A percentile compares a stretch with the other conserved stretches of the same genome.
phyloP scores from a whole-genome alignment of 2,888 invertebrate genomes.

The Ophion slaviceki region DNA sequence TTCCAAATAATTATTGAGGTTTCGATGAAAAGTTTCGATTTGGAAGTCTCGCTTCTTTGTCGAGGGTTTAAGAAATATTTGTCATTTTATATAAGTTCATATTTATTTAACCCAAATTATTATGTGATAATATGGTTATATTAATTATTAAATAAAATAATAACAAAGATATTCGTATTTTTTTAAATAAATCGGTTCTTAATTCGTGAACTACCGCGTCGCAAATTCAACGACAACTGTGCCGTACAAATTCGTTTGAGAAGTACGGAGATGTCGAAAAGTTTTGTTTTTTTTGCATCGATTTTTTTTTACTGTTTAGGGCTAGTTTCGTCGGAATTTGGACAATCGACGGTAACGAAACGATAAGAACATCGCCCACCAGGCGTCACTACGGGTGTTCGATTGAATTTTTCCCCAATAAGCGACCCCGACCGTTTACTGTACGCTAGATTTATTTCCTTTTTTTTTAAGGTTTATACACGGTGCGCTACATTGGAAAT shows the following conservation, averaged over 20 bases:
- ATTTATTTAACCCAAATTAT: background rate
- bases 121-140: background rate
- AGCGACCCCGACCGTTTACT: slow-evolving; percentile 62
- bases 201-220: background rate
- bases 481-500: slow-evolving; percentile 78
- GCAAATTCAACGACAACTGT: background rate
- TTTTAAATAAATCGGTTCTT: background rate
- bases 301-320: background rate
- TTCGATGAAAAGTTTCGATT: background rate
- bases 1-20: background rate
- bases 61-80: background rate
- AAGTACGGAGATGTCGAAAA: background rate
- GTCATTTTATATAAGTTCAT: background rate
- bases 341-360: background rate
- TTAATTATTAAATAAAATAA: background rate
- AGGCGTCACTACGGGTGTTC: background rate
- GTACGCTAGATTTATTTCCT: slow-evolving; percentile 77
- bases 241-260: background rate
- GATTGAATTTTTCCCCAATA: background rate
- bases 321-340: background rate
- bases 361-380: background rate
- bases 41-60: background rate
- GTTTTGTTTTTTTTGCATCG: background rate
- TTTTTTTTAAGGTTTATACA: slow-evolving; percentile 76
- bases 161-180: background rate